phyloP scores from a whole-genome alignment of 1,140 invertebrate species.

The Yoshiicerus persimilis region DNA sequence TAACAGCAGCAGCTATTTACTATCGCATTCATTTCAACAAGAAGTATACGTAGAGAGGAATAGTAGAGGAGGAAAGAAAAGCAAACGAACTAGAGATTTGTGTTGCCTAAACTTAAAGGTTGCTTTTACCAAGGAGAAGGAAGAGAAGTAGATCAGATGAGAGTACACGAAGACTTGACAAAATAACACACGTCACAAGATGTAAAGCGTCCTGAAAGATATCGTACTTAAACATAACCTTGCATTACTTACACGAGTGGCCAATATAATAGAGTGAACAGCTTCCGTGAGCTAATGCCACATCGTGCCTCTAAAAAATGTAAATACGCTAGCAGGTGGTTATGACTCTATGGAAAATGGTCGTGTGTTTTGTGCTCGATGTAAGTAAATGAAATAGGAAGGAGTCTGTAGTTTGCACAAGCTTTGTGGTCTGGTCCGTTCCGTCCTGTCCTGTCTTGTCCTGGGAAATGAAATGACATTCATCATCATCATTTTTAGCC shows the following conservation, averaged over 20 bases:
- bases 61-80: not conserved
- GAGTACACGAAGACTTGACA: not conserved
- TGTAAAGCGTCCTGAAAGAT: not conserved
- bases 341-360: not conserved
- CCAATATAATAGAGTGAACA: not conserved
- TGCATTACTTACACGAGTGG: not conserved
- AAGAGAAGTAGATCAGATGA: not conserved
- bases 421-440: not conserved
- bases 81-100: not conserved
- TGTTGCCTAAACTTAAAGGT: not conserved
- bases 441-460: not conserved
- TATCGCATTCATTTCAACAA: not conserved
- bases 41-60: not conserved
- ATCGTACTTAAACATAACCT: not conserved
- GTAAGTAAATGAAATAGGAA: not conserved
- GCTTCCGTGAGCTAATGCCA: not conserved
- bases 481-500: slow-evolving; percentile 5
- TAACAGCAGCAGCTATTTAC: not conserved
- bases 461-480: slow-evolving; percentile 4
- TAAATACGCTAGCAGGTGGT: not conserved
- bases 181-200: not conserved
- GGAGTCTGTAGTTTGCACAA: not conserved
- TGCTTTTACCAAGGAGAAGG: not conserved
- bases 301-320: not conserved
- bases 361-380: not conserved